Evolutionary conservation across 2,888 invertebrate genomes (phyloP), one percentile per base, ranked within the genome.

Genomic region (Harmothoe impar): DNA sequence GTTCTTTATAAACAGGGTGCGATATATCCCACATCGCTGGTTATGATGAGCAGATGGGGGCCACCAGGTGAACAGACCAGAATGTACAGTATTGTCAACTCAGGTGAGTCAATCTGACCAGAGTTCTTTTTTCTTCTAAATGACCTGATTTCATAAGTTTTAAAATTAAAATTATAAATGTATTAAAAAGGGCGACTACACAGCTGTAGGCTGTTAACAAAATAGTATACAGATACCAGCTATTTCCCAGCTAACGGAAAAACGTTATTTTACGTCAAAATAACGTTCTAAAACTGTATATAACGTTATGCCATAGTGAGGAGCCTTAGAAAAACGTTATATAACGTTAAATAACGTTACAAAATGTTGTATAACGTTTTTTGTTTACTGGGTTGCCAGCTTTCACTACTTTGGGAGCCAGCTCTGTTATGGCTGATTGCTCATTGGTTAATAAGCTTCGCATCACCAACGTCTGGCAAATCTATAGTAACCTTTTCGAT

Each of bases 21-120:
- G 3, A 17, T 84, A 0, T 84, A 84, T n/a, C 84, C 84, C 5
- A 72, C 89, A 3, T 78, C 25, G 0, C 25, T 88, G 12, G 90
- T 90, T 17, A 3, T 91, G 29, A 89, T 54, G 62, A 56, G 78
- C n/a, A n/a, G 54, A 12, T 91, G 91, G 91, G 88, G 78, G n/a
- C 91, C 91, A 20, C 89, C 90, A 23, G 33, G 68, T n/a, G 91
- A 91, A 43, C 84, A 35, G 12, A 52, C 17, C n/a, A 29, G 12
- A 20, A 84, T 84, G 51, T 84, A 84, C n/a, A 35, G n/a, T 20
- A n/a, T 84, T 1, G 43, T 52, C 43, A 84, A 84, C 33, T 35
- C 84, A 84, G 84, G 84, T 84, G 33, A 43, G 23, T 1, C 43
- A 43, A 43, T 10, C 10, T n/a, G n/a, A 10, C 17, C 54, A 52